Conservation (phyloP, 37 sponge, comb jelly and placozoan genomes). For the Diacarnus erythraeanus region DNA sequence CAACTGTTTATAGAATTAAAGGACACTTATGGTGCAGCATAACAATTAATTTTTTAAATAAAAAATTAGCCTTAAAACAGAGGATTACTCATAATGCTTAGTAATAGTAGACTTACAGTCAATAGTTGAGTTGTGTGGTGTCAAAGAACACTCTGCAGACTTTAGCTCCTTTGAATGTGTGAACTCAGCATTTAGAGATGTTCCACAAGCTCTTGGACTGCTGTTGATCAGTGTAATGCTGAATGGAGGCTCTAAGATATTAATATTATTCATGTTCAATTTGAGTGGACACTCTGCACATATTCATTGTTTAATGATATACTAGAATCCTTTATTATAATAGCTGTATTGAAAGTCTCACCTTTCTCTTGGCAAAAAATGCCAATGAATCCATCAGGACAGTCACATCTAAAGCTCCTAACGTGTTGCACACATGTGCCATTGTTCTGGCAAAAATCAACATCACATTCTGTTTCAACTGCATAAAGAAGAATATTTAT, state of each 20-base stretch:
- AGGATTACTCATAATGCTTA: too few species aligned
- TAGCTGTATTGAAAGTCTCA: too few species aligned
- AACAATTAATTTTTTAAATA: too few species aligned
- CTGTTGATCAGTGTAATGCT: background rate
- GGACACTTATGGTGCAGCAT: too few species aligned
- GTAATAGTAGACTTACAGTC: background rate
- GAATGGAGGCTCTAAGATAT: background rate
- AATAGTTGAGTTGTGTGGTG: background rate
- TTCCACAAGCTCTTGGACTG: background rate
- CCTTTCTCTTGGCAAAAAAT: conserved; percentile 42
- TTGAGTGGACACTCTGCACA: background rate
- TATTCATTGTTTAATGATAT: too few species aligned
- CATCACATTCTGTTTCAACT: conserved; percentile 35
- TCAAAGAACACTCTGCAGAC: background rate
- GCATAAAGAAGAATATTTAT: background rate
- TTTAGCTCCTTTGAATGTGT: background rate
- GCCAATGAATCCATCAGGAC: conserved; percentile 34
- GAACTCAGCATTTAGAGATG: background rate
- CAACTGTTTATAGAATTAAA: background rate
- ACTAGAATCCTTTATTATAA: too few species aligned
- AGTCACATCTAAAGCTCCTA: conserved; percentile 15
- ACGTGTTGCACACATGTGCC: conserved; percentile 44
- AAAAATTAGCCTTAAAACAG: too few species aligned
- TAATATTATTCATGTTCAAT: too few species aligned
- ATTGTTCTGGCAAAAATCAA: conserved; percentile 45